Evolutionary conservation across 2,113 vertebrate genomes (phyloP).

Genomic region (Sterna hirundo): DNA sequence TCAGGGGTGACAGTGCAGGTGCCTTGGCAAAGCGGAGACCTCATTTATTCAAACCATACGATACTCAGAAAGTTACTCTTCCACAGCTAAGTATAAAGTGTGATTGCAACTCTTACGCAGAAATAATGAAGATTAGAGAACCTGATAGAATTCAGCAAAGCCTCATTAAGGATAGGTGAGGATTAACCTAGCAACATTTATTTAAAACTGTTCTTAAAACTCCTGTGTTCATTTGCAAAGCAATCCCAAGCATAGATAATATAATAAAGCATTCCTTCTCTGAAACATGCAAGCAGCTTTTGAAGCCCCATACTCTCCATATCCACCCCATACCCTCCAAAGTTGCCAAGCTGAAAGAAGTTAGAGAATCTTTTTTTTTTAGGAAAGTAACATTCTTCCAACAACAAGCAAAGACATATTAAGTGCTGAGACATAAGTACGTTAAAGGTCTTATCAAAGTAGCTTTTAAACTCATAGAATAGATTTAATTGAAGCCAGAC

Average conservation of each 20-base stretch:
- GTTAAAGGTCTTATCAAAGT: neutral
- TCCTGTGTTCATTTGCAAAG: neutral
- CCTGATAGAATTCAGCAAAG: neutral
- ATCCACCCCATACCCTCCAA: neutral
- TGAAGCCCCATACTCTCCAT: neutral
- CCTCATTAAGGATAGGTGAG: neutral
- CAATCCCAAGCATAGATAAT: neutral
- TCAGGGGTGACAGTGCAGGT: neutral
- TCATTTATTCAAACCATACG: neutral
- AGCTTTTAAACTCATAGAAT: neutral
- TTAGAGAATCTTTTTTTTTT: too few relatives aligned
- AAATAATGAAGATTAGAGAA: neutral
- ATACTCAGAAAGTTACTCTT: neutral
- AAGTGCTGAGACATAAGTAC: neutral
- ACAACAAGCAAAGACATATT: neutral
- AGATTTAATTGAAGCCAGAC: neutral
- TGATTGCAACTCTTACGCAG: neutral
- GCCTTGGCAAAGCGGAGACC: neutral
- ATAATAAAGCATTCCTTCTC: neutral
- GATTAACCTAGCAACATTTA: neutral
- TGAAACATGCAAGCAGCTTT: neutral
- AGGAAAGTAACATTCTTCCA: neutral
- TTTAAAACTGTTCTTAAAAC: neutral
- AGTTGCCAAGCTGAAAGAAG: neutral
- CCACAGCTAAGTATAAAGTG: neutral